phyloP scores from a whole-genome alignment of 2,888 invertebrate genomes.

The Pseudococcus longispinus region DNA sequence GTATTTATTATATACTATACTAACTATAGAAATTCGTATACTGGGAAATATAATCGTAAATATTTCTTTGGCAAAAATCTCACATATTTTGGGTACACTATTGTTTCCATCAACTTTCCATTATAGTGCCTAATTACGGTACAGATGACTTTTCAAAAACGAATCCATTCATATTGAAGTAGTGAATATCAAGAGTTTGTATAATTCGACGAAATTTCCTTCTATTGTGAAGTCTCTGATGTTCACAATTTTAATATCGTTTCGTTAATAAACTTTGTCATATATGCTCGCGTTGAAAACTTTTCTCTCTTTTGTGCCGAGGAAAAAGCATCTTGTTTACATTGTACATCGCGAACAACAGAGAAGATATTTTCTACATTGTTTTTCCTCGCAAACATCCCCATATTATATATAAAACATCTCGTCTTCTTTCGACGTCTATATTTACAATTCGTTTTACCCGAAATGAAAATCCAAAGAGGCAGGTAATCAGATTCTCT shows the following conservation, averaged over 20 bases:
- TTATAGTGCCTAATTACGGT: neutral
- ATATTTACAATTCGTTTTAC: neutral
- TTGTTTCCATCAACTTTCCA: neutral
- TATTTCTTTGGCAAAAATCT: neutral
- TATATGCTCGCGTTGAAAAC: neutral
- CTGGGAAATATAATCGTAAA: neutral
- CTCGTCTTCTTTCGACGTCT: neutral
- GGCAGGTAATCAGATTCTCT: neutral
- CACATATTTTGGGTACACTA: neutral
- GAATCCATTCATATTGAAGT: neutral
- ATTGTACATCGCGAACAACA: neutral
- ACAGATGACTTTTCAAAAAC: neutral
- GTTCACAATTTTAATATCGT: neutral
- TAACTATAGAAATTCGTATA: neutral
- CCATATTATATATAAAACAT: neutral
- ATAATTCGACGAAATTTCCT: neutral
- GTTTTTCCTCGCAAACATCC: neutral
- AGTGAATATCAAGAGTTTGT: neutral
- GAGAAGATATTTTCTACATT: neutral
- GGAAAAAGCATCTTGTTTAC: neutral
- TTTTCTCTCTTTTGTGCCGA: neutral
- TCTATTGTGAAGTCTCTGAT: neutral
- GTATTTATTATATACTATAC: too few relatives aligned
- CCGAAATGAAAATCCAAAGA: neutral
- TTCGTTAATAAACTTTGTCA: neutral